Evolutionary conservation across 2,113 vertebrate species (phyloP).

Genomic region (Spea bombifrons): DNA sequence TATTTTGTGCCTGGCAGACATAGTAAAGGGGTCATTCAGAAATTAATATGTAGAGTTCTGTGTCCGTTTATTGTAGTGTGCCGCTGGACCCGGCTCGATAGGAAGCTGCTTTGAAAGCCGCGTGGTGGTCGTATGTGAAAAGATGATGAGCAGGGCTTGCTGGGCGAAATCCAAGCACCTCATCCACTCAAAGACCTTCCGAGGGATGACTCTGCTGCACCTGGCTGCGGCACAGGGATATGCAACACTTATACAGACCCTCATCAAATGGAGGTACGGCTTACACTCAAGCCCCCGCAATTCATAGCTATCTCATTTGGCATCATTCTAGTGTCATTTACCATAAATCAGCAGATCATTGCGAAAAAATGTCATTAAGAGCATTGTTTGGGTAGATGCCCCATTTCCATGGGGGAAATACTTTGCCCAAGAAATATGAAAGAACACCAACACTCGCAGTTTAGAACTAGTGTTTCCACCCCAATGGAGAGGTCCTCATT

Average conservation of each 20-base stretch:
- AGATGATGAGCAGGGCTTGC: conserved; percentile 98
- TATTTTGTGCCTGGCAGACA: no score
- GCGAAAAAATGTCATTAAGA: no score
- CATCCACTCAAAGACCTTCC: conserved; percentile 98
- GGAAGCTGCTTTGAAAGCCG: conserved; percentile 97
- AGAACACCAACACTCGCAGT: no score
- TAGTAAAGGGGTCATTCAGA: no score
- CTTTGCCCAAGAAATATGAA: no score
- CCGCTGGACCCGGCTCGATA: conserved; percentile 74
- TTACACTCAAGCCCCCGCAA: not conserved
- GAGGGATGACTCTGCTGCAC: conserved; percentile 96
- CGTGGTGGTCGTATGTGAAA: conserved; percentile 96
- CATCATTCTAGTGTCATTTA: no score
- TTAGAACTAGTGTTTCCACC: no score
- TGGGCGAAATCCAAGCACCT: conserved; percentile 99
- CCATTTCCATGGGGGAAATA: no score
- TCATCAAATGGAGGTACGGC: conserved; percentile 97
- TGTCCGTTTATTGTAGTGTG: conserved; percentile 61
- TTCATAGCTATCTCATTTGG: no score
- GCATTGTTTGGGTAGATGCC: no score
- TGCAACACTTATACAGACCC: conserved; percentile 96
- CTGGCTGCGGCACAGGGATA: conserved; percentile 96
- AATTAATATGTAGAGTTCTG: not conserved
- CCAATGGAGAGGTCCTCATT: no score
- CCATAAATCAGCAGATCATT: no score